Evolutionary conservation across 2,888 invertebrate species (phyloP).

Genomic region (Cantharis rufa): DNA sequence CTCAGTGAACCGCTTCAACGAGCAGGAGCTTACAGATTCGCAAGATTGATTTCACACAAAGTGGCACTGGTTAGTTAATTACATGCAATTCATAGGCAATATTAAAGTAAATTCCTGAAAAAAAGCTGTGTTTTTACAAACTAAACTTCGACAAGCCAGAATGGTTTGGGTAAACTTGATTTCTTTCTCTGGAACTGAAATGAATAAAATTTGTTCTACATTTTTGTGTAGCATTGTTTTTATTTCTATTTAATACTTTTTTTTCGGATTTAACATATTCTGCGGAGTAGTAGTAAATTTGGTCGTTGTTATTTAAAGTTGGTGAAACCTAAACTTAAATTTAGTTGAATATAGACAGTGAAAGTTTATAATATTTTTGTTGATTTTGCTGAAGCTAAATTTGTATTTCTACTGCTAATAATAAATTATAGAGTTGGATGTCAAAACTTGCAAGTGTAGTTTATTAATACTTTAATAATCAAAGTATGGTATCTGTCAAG

Average conservation of each 20-base stretch:
- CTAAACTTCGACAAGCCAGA: no score
- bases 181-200: no score
- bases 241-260: background rate
- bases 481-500: background rate
- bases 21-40: background rate
- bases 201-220: background rate
- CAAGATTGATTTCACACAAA: background rate
- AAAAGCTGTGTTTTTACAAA: no score
- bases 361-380: background rate
- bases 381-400: background rate
- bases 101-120: no score
- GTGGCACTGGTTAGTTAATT: background rate
- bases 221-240: background rate
- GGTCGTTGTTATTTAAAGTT: background rate
- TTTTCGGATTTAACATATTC: background rate
- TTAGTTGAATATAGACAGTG: background rate
- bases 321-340: background rate
- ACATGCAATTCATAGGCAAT: no score
- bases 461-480: background rate
- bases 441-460: background rate
- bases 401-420: background rate
- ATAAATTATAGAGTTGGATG: background rate
- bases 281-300: background rate
- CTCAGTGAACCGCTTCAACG: background rate
- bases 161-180: no score